phyloP scores from a whole-genome alignment of 2,797 vertebrate genomes.

The Kryptopterus vitreolus region DNA sequence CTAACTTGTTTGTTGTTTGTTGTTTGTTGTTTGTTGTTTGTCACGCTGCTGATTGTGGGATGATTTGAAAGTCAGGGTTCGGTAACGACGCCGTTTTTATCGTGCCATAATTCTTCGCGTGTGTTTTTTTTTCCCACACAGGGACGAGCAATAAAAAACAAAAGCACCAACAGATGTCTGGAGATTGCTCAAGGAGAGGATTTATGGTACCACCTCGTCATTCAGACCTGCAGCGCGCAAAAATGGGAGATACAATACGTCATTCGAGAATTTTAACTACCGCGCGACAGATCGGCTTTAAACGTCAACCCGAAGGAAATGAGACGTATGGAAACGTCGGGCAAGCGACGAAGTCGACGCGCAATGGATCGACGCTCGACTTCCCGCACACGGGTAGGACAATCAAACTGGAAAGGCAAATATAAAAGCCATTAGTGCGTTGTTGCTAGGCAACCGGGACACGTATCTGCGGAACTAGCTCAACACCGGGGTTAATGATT shows the following conservation, averaged over 20 bases:
- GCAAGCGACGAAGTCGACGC: neutral
- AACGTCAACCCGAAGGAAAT: neutral
- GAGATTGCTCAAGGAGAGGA: slow-evolving; percentile 54
- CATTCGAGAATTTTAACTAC: slow-evolving; percentile 52
- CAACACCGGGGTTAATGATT: neutral
- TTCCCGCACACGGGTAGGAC: neutral
- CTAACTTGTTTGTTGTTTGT: too few species aligned
- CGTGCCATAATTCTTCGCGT: neutral
- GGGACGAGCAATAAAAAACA: slow-evolving; percentile 67
- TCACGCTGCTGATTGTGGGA: neutral
- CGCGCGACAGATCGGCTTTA: neutral
- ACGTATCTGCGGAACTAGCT: neutral
- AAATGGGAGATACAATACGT: slow-evolving; percentile 68
- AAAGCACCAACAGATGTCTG: slow-evolving; percentile 67
- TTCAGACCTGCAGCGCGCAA: slow-evolving; percentile 68
- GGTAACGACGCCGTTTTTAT: neutral
- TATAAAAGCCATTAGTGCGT: neutral
- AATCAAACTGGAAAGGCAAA: neutral
- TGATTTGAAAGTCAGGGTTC: neutral
- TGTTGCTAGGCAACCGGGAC: neutral
- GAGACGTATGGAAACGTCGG: neutral
- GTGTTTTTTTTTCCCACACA: slow-evolving; percentile 52
- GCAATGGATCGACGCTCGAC: neutral
- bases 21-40: too few species aligned
- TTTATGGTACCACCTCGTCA: slow-evolving; percentile 53